Conservation (phyloP, 2,888 invertebrate species). For the Fragum whitleyi region DNA sequence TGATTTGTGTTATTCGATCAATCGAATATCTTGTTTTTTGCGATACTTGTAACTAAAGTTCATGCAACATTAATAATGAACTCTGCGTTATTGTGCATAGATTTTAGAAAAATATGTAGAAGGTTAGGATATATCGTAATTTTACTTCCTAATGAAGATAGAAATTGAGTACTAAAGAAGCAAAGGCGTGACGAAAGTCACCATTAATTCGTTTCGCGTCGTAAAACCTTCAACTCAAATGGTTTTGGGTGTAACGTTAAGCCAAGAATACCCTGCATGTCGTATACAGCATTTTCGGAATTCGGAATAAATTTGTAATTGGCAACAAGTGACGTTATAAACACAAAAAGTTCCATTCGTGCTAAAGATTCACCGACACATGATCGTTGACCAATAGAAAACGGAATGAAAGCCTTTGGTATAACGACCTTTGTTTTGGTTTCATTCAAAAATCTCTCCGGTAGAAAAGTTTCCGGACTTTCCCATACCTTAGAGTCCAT, state of each 20-base stretch:
- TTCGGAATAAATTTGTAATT: conserved; percentile 8
- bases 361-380: conserved; percentile 54
- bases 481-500: conserved; percentile 67
- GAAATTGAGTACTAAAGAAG: no score
- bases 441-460: conserved; percentile 72
- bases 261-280: conserved; percentile 12
- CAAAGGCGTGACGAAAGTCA: no score
- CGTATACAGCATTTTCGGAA: neutral
- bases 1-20: no score
- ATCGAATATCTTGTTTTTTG: no score
- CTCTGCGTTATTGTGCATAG: no score
- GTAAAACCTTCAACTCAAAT: conserved; percentile 13
- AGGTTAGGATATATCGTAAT: no score
- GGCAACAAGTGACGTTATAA: conserved; percentile 11
- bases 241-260: conserved; percentile 21
- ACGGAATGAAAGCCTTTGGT: conserved; percentile 46
- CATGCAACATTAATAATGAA: no score
- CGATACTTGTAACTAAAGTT: no score
- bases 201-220: no score
- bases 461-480: conserved; percentile 70
- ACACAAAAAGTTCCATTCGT: conserved; percentile 51
- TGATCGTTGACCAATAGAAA: conserved; percentile 50
- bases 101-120: no score
- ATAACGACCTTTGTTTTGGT: conserved; percentile 5
- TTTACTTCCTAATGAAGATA: no score